phyloP scores from a whole-genome alignment of 2,888 invertebrate species.

The Drosophila austrosaltans region DNA sequence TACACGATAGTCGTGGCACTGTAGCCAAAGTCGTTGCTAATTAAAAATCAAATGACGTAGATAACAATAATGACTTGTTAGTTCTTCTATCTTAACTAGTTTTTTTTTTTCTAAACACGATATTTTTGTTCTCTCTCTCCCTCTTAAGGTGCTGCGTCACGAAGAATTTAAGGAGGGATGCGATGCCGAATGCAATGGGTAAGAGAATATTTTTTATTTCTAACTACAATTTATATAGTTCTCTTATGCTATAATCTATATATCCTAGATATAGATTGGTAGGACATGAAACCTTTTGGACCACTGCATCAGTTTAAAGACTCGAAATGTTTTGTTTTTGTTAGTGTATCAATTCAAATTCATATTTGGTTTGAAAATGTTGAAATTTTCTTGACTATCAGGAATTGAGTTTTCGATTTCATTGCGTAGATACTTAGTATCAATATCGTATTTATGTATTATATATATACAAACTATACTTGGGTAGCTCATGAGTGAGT shows the following conservation, averaged over 20 bases:
- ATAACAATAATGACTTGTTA: constrained; percentile 41
- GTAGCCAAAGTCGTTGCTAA: constrained; percentile 27
- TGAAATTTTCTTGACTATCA: constrained; percentile 1
- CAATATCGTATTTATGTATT: not conserved
- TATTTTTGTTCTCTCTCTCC: constrained; percentile 10
- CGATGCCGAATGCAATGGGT: constrained; percentile 99
- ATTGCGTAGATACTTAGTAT: not conserved
- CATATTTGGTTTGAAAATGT: not conserved
- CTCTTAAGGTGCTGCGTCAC: constrained; percentile 92
- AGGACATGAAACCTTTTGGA: not conserved
- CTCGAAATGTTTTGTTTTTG: not conserved
- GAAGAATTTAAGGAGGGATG: constrained; percentile 99
- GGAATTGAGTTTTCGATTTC: constrained; percentile 5
- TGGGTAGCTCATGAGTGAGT: too few relatives aligned
- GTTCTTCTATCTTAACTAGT: constrained; percentile 10
- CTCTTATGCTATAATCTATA: too few relatives aligned
- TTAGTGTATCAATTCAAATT: not conserved
- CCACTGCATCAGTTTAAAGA: not conserved
- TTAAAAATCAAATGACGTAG: constrained; percentile 40
- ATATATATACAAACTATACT: not conserved
- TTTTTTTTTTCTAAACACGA: not conserved
- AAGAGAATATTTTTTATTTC: constrained; percentile 55
- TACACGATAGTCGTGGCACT: constrained; percentile 17
- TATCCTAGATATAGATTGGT: not conserved
- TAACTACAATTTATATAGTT: too few relatives aligned